These are phyloP conservation scores for Pseudomyrmex flavicornis DNA, from an alignment of 1,140 invertebrate genomes.

Conservation along the genomic window DNA sequence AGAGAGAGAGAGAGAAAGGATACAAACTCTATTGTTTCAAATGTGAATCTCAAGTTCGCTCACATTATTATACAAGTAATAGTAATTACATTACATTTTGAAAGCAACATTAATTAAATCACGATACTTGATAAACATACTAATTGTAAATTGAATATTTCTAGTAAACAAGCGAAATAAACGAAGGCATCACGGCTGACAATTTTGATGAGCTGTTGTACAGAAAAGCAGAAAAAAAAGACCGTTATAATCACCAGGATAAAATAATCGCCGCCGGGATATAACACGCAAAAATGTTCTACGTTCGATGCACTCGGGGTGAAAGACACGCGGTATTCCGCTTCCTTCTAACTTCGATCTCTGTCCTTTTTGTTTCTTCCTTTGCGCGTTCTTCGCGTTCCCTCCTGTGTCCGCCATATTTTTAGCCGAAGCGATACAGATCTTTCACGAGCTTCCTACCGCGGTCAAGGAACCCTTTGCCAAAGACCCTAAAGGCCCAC, in stretches of 20 bases:
- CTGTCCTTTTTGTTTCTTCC: slow-evolving; percentile 39
- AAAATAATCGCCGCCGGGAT: slow-evolving; percentile 42
- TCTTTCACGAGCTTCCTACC: slow-evolving; percentile 66
- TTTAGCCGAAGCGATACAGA: slow-evolving; percentile 56
- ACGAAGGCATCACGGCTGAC: slow-evolving; percentile 44
- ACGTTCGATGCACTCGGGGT: slow-evolving; percentile 57
- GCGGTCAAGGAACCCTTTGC: slow-evolving; percentile 74
- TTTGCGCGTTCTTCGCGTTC: slow-evolving; percentile 49
- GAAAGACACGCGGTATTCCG: slow-evolving; percentile 46
- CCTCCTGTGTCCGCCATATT: slow-evolving; percentile 56
- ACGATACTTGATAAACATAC: neutral
- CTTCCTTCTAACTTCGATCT: slow-evolving; percentile 54
- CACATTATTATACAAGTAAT: too few species aligned
- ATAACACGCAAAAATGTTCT: slow-evolving; percentile 42
- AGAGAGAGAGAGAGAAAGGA: too few species aligned
- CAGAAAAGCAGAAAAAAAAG: slow-evolving; percentile 41
- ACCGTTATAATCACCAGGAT: slow-evolving; percentile 37
- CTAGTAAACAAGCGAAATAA: slow-evolving; percentile 10
- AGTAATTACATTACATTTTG: slow-evolving; percentile 26
- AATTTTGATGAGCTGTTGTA: slow-evolving; percentile 9
- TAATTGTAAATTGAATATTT: too few species aligned
- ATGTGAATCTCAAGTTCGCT: neutral
- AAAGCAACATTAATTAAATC: slow-evolving; percentile 52
- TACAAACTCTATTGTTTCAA: too few species aligned
- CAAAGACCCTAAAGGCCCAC: slow-evolving; percentile 50